phyloP scores from a whole-genome alignment of 2,888 invertebrate species.

The Eristalis tenax region DNA sequence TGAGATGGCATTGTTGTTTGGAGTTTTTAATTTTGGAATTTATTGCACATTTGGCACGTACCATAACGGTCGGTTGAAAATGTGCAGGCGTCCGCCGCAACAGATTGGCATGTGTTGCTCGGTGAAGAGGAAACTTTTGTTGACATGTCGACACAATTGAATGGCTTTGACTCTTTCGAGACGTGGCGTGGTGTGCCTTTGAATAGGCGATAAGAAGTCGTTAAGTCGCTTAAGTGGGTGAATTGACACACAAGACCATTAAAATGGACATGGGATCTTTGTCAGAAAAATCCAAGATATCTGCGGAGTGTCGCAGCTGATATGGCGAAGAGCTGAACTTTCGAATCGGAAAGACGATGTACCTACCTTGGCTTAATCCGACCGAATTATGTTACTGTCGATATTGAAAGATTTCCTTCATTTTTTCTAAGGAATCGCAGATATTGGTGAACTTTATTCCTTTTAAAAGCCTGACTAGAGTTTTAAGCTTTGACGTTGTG shows the following conservation, averaged over 20 bases:
- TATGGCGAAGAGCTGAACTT: too few species aligned
- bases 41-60: slow-evolving; percentile 63
- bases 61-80: slow-evolving; percentile 49
- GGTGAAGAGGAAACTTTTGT: slow-evolving; percentile 11
- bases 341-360: too few species aligned
- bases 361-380: too few species aligned
- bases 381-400: too few species aligned
- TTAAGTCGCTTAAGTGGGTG: background rate
- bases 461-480: too few species aligned
- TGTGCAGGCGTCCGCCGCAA: slow-evolving; percentile 45
- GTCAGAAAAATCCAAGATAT: background rate
- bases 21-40: slow-evolving; percentile 40
- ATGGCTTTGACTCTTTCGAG: background rate
- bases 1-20: slow-evolving; percentile 17
- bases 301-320: background rate
- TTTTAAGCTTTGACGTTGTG: too few species aligned
- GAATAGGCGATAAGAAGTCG: background rate
- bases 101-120: slow-evolving; percentile 27
- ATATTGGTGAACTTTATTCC: too few species aligned
- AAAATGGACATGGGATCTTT: background rate
- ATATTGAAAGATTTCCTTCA: too few species aligned
- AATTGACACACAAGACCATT: background rate
- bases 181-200: background rate
- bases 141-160: background rate
- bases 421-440: too few species aligned